phyloP scores from a whole-genome alignment of 2,797 vertebrate genomes.

The Naso thynnoides region DNA sequence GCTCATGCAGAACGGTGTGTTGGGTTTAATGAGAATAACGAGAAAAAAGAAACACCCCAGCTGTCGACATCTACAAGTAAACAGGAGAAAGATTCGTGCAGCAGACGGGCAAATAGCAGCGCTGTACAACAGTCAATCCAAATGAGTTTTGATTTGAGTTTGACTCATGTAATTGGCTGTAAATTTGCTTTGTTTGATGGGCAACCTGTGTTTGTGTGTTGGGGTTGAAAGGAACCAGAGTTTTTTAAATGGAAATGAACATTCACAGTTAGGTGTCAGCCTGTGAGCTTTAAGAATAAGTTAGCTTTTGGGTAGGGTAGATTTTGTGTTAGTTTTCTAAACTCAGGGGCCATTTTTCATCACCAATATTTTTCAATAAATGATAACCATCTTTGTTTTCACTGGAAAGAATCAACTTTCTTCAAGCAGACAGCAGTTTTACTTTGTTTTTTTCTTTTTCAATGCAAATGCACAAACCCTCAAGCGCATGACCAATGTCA shows the following conservation, averaged over 20 bases:
- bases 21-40: conserved; percentile 54
- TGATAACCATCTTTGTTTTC: background rate
- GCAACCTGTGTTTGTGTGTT: background rate
- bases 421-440: background rate
- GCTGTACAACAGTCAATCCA: conserved; percentile 15
- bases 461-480: background rate
- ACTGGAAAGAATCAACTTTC: background rate
- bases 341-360: background rate
- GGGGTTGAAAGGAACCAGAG: background rate
- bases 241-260: background rate
- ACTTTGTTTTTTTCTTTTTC: background rate
- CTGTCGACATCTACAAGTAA: conserved; percentile 27
- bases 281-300: background rate
- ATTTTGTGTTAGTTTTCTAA: no score
- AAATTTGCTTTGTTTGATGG: conserved; percentile 47
- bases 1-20: conserved; percentile 37
- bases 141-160: conserved; percentile 51
- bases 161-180: conserved; percentile 39
- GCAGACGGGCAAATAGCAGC: conserved; percentile 17
- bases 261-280: background rate
- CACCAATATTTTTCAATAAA: no score
- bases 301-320: background rate
- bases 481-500: background rate
- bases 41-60: background rate
- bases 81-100: background rate